A percentile compares a stretch with the other conserved stretches of the same genome.
Evolutionary conservation across 2,888 invertebrate genomes (phyloP).

Genomic region (Ennomos erosarius): DNA sequence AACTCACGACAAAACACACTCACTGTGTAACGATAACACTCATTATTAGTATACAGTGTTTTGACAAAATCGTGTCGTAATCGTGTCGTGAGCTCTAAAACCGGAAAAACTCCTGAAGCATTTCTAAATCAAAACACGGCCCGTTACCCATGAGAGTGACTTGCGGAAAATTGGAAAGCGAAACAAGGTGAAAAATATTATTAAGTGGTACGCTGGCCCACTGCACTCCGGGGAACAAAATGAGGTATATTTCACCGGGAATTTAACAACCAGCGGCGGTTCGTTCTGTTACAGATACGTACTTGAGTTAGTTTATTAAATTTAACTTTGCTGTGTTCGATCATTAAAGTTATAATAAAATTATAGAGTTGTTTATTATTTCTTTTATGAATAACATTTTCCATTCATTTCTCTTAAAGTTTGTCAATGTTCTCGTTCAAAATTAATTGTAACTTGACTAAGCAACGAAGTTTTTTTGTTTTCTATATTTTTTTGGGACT

Average conservation of each 20-base stretch:
- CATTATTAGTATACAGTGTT: no score
- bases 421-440: no score
- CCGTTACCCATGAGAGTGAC: slow-evolving; percentile 84
- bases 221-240: slow-evolving; percentile 40
- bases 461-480: no score
- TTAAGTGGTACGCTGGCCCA: slow-evolving; percentile 70
- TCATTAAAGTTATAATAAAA: no score
- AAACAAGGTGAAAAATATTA: slow-evolving; percentile 86
- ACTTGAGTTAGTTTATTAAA: neutral
- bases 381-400: no score
- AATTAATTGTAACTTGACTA: no score
- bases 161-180: slow-evolving; percentile 85
- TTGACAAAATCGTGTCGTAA: neutral
- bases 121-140: slow-evolving; percentile 82
- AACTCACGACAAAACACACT: neutral
- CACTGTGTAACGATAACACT: no score
- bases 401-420: no score
- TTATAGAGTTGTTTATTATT: no score
- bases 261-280: slow-evolving; percentile 17
- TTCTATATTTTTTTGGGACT: no score
- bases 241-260: slow-evolving; percentile 21
- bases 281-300: neutral
- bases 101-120: slow-evolving; percentile 49
- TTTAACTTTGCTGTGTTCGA: no score
- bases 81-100: slow-evolving; percentile 50